Evolutionary conservation across 2,888 invertebrate species (phyloP).

Genomic region (Cephalotes varians): DNA sequence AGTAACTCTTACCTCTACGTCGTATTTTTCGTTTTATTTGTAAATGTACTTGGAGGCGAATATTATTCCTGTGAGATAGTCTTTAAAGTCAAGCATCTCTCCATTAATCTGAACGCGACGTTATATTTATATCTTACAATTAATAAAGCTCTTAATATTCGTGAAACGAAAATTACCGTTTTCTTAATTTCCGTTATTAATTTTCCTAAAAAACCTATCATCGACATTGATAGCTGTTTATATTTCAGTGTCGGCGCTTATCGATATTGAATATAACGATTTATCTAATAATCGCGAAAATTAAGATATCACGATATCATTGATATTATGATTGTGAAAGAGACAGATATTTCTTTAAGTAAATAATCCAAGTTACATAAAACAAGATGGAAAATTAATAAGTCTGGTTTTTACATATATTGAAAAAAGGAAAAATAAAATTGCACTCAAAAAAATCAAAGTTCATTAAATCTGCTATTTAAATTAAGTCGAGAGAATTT

Average conservation of each 20-base stretch:
- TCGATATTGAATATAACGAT: background rate
- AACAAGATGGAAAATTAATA: background rate
- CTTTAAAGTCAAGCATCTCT: background rate
- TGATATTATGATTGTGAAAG: background rate
- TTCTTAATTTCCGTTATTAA: background rate
- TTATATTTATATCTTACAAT: constrained; percentile 24
- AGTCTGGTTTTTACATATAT: background rate
- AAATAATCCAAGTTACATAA: background rate
- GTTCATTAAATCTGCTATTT: background rate
- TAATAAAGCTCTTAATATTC: constrained; percentile 23
- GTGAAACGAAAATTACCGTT: background rate
- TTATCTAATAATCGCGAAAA: constrained; percentile 6
- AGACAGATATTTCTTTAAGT: background rate
- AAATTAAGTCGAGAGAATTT: too few relatives aligned
- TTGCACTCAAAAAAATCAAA: background rate
- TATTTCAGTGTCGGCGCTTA: background rate
- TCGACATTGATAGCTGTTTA: background rate
- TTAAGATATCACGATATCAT: background rate
- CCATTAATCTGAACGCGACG: constrained; percentile 1
- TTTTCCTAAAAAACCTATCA: constrained; percentile 4
- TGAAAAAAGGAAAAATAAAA: background rate
- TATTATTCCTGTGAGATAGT: background rate
- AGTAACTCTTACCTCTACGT: background rate
- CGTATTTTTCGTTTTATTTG: constrained; percentile 15
- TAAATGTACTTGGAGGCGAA: constrained; percentile 6